phyloP scores from a whole-genome alignment of 2,797 vertebrate genomes.

The Aselliscus stoliczkanus region DNA sequence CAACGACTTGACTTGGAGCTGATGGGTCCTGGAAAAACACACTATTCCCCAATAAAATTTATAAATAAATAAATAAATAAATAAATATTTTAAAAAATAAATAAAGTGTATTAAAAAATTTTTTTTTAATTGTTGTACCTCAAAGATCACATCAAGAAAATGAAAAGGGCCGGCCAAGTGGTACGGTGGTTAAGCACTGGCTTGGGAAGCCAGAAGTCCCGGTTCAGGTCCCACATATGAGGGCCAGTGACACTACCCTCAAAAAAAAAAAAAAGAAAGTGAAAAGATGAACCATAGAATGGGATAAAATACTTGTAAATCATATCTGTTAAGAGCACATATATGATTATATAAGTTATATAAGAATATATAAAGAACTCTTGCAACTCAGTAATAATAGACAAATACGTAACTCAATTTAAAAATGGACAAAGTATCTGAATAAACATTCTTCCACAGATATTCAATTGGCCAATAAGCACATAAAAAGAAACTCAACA shows the following conservation, averaged over 20 bases:
- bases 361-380: background rate
- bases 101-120: no score
- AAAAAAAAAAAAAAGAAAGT: no score
- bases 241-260: no score
- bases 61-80: no score
- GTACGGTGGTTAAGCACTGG: no score
- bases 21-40: no score
- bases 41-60: no score
- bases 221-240: no score
- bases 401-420: background rate
- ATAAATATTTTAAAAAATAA: no score
- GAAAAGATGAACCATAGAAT: background rate
- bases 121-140: background rate
- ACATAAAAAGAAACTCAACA: background rate
- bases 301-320: background rate
- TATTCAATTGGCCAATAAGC: background rate
- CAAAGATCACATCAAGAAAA: background rate
- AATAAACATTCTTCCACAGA: conserved; percentile 7
- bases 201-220: no score
- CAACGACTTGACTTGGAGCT: no score
- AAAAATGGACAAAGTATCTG: background rate
- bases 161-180: no score
- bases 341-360: background rate
- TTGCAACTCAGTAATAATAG: background rate
- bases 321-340: background rate